A percentile compares a stretch with the other conserved stretches of the same genome.
Conservation (phyloP, 2,888 invertebrate genomes). For the Tetropium fuscum region DNA sequence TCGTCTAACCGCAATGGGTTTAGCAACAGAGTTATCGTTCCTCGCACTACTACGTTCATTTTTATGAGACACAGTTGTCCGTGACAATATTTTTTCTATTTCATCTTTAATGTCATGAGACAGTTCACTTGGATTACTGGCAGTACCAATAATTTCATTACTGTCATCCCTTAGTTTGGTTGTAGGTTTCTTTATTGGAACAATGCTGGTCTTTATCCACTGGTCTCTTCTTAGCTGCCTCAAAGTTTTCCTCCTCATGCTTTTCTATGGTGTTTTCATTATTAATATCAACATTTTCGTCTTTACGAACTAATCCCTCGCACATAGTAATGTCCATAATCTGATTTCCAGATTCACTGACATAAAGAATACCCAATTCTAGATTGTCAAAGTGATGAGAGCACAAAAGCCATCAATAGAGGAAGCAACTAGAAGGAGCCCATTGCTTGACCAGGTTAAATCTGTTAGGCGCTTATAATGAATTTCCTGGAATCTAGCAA, state of each 20-base stretch:
- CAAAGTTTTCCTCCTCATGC: constrained; percentile 25
- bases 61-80: constrained; percentile 14
- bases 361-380: constrained; percentile 77
- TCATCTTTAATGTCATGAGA: constrained; percentile 26
- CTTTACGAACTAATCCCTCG: constrained; percentile 49
- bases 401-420: constrained; percentile 94
- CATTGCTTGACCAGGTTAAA: constrained; percentile 89
- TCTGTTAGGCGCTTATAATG: constrained; percentile 92
- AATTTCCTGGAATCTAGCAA: constrained; percentile 85
- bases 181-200: constrained; percentile 14
- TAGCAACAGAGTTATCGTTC: constrained; percentile 7
- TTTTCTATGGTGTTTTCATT: constrained; percentile 34
- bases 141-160: constrained; percentile 29
- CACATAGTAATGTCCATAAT: constrained; percentile 51
- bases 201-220: no score
- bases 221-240: constrained; percentile 51
- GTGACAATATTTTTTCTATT: constrained; percentile 31
- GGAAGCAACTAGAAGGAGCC: constrained; percentile 79
- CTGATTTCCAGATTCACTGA: constrained; percentile 59
- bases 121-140: constrained; percentile 25
- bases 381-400: constrained; percentile 79
- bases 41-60: neutral
- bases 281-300: constrained; percentile 46
- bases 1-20: constrained; percentile 25
- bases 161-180: constrained; percentile 30